A percentile compares a stretch with the other conserved stretches of the same genome.
These are phyloP conservation scores for Limnothrissa miodon DNA, from an alignment of 2,113 vertebrate species.

Conservation along the genomic window DNA sequence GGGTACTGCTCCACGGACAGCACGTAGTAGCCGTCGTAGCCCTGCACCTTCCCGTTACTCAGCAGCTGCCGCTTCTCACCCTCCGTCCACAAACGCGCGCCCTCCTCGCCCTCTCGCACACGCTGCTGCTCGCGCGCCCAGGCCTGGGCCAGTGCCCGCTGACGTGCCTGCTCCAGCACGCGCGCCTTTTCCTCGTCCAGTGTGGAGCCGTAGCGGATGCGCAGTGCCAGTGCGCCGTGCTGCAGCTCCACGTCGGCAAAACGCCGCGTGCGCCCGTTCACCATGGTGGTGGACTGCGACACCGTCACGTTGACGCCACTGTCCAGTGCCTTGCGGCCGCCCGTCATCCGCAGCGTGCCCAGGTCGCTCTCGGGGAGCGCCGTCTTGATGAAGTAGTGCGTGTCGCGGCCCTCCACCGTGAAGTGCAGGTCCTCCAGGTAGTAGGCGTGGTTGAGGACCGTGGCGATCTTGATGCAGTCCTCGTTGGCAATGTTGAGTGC, in stretches of 20 bases:
- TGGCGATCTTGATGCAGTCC: slow-evolving; percentile 98
- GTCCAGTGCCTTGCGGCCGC: slow-evolving; percentile 89
- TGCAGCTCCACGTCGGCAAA: slow-evolving; percentile 98
- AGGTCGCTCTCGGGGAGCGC: slow-evolving; percentile 94
- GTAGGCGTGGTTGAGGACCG: slow-evolving; percentile 93
- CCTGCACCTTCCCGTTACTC: slow-evolving; percentile 94
- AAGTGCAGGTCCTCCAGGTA: slow-evolving; percentile 97
- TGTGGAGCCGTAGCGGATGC: slow-evolving; percentile 93
- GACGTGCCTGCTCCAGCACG: slow-evolving; percentile 91
- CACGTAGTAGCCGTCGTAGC: slow-evolving; percentile 97
- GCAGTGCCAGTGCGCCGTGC: slow-evolving; percentile 85
- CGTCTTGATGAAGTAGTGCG: slow-evolving; percentile 97
- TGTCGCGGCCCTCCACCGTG: slow-evolving; percentile 92
- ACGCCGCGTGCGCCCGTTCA: slow-evolving; percentile 91
- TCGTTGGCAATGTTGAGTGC: slow-evolving; percentile 96
- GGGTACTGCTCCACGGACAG: slow-evolving; percentile 99
- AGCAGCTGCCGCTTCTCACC: slow-evolving; percentile 97
- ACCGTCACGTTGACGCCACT: slow-evolving; percentile 96
- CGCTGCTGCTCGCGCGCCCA: slow-evolving; percentile 98
- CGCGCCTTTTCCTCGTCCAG: slow-evolving; percentile 96
- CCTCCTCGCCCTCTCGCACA: slow-evolving; percentile 94
- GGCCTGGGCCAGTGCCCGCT: slow-evolving; percentile 88
- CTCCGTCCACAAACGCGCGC: slow-evolving; percentile 93
- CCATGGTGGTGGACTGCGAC: slow-evolving; percentile 94
- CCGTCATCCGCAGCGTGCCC: slow-evolving; percentile 86